Percentiles rank a stretch among this genome's conserved stretches.
These are phyloP conservation scores for Tetheella fluctuosa DNA, from an alignment of 2,888 invertebrate species.

Conservation along the genomic window DNA sequence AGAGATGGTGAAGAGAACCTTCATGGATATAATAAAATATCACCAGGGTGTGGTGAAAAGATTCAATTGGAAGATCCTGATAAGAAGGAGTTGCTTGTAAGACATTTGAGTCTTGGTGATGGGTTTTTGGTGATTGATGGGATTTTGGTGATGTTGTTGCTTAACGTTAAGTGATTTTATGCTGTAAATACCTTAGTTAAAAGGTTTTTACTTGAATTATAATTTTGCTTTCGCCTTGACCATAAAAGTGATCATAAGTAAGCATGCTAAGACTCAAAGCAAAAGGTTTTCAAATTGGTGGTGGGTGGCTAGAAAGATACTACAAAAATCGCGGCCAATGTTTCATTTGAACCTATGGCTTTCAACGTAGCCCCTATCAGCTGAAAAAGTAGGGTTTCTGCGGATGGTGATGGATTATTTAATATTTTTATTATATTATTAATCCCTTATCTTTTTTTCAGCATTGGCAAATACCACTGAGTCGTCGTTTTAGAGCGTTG, in stretches of 20 bases:
- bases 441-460: constrained; percentile 68
- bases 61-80: constrained; percentile 73
- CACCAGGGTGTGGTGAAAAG: constrained; percentile 62
- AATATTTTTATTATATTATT: constrained; percentile 6
- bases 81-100: constrained; percentile 73
- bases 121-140: constrained; percentile 16
- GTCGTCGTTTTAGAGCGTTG: constrained; percentile 95
- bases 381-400: too few relatives aligned
- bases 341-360: too few relatives aligned
- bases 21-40: constrained; percentile 69
- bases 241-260: too few relatives aligned
- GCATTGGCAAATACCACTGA: constrained; percentile 99
- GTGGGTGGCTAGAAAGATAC: too few relatives aligned
- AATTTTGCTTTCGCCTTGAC: too few relatives aligned
- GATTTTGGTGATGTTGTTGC: constrained; percentile 20
- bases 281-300: too few relatives aligned
- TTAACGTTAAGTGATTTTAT: too few relatives aligned
- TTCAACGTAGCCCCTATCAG: too few relatives aligned
- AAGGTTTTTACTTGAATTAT: too few relatives aligned
- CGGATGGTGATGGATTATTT: constrained; percentile 2
- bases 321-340: too few relatives aligned
- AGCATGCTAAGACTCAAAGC: too few relatives aligned
- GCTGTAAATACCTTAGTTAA: too few relatives aligned
- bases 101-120: constrained; percentile 37
- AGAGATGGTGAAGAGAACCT: constrained; percentile 48